Evolutionary conservation across 2,113 vertebrate genomes (phyloP).

Genomic region (Cephalopterus ornatus): DNA sequence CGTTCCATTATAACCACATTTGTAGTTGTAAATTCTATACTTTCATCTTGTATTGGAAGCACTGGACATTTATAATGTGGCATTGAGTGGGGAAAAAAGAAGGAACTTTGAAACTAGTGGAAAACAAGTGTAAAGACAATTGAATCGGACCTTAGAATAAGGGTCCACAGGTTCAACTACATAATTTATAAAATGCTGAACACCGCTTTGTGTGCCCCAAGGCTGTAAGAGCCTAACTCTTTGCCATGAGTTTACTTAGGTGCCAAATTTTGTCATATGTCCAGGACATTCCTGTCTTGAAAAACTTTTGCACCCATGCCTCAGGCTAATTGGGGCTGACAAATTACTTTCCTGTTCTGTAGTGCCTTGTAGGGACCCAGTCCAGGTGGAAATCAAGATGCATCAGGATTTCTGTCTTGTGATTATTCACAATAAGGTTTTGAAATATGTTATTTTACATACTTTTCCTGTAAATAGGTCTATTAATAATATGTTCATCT

Average conservation of each 20-base stretch:
- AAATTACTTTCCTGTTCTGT: background rate
- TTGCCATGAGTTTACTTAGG: background rate
- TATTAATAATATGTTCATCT: background rate
- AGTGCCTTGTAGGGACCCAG: background rate
- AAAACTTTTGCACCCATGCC: background rate
- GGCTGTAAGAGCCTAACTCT: background rate
- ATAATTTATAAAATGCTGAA: background rate
- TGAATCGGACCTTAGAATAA: background rate
- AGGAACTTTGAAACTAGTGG: background rate
- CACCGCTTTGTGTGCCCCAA: rapidly evolving
- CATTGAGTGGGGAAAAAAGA: background rate
- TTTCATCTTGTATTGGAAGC: background rate
- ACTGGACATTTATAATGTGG: background rate
- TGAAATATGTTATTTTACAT: background rate
- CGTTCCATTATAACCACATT: background rate
- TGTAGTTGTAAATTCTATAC: background rate
- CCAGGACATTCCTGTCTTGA: background rate
- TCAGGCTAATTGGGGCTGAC: background rate
- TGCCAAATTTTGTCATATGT: background rate
- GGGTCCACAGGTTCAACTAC: background rate
- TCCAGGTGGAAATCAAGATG: background rate
- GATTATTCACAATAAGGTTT: background rate
- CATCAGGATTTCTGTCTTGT: background rate
- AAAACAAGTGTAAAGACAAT: background rate
- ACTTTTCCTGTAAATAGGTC: background rate